Conservation (phyloP, 2,113 vertebrate species). For the Archocentrus centrarchus region DNA sequence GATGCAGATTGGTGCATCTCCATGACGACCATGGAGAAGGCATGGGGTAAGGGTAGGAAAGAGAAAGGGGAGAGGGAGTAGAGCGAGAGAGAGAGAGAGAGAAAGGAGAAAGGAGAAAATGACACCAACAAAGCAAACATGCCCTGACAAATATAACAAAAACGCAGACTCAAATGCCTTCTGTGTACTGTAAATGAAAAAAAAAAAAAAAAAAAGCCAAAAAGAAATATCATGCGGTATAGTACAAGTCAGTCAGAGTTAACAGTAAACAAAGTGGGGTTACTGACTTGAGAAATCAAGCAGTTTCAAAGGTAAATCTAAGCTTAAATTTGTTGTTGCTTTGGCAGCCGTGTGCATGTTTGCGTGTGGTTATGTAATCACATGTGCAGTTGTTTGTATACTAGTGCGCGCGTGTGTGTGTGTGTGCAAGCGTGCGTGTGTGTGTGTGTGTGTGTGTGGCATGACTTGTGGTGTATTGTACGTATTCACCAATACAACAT, state of each 20-base stretch:
- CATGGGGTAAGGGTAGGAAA: conserved; percentile 4
- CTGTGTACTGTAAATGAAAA: conserved; percentile 46
- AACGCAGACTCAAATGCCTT: conserved; percentile 41
- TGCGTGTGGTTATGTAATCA: conserved; percentile 26
- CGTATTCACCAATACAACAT: conserved; percentile 70
- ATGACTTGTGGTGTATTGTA: conserved; percentile 43
- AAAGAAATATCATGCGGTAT: conserved; percentile 63
- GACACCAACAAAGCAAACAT: conserved; percentile 74
- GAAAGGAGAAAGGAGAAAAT: conserved; percentile 51
- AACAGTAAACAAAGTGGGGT: conserved; percentile 54
- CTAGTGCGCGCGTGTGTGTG: not conserved
- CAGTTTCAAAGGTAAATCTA: conserved; percentile 40
- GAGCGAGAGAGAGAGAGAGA: conserved; percentile 23
- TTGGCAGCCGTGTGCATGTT: conserved; percentile 65
- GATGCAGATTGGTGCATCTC: conserved; percentile 67
- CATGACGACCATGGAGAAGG: conserved; percentile 68
- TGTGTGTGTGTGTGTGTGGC: not conserved
- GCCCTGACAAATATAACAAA: conserved; percentile 71
- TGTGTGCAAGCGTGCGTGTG: not conserved
- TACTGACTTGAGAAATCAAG: conserved; percentile 61
- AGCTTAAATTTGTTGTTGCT: conserved; percentile 52
- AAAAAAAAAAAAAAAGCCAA: not conserved
- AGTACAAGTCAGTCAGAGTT: conserved; percentile 58
- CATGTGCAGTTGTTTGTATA: not conserved
- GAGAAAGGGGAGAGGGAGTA: not conserved